Conservation (phyloP, 2,113 vertebrate species). For the Megaleporinus macrocephalus region DNA sequence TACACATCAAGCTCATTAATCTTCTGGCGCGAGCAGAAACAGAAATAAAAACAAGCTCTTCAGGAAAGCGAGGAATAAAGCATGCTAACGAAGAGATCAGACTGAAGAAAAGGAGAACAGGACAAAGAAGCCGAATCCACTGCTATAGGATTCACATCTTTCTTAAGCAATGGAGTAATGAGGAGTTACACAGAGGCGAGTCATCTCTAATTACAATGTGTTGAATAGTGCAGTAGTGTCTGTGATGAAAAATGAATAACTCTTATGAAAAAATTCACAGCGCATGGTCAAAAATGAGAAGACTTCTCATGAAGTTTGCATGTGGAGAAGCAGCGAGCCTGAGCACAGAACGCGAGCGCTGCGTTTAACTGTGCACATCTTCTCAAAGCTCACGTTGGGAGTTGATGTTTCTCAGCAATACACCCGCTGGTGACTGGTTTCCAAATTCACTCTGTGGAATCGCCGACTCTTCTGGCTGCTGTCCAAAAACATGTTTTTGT, state of each 20-base stretch:
- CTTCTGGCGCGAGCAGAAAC: neutral
- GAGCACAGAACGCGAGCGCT: no score
- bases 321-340: no score
- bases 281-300: no score
- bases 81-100: neutral
- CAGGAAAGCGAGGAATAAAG: neutral
- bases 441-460: no score
- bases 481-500: no score
- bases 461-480: no score
- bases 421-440: no score
- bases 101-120: neutral
- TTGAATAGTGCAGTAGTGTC: neutral
- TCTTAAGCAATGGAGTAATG: neutral
- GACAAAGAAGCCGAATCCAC: neutral
- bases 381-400: no score
- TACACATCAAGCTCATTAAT: neutral
- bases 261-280: no score
- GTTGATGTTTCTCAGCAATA: no score
- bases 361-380: no score
- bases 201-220: neutral
- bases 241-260: neutral
- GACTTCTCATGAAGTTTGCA: no score
- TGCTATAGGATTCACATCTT: neutral
- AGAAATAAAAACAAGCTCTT: neutral
- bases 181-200: neutral